Percentiles rank a stretch among this genome's conserved stretches.
phyloP scores from a whole-genome alignment of 2,113 vertebrate species.

The Neotragus pygmaeus region DNA sequence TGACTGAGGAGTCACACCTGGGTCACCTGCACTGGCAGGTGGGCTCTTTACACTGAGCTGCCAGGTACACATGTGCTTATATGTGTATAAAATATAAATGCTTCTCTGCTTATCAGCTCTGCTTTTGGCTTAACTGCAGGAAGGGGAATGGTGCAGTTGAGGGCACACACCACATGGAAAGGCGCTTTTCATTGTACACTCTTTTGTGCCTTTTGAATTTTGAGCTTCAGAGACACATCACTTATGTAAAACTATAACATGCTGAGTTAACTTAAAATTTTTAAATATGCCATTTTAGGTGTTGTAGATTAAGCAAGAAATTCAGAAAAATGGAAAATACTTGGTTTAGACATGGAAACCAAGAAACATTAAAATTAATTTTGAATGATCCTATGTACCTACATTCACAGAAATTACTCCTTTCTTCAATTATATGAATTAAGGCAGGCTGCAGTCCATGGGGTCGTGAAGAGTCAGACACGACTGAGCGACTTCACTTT shows the following conservation, averaged over 20 bases:
- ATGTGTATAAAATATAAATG: not conserved
- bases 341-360: not conserved
- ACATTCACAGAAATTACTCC: not conserved
- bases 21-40: not conserved
- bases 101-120: not conserved
- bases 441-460: no score
- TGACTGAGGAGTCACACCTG: not conserved
- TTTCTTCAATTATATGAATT: not conserved
- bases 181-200: not conserved
- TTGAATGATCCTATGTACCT: not conserved
- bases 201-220: not conserved
- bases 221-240: not conserved
- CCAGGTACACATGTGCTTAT: not conserved
- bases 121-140: not conserved
- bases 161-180: not conserved
- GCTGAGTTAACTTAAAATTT: not conserved
- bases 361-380: not conserved
- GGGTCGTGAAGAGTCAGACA: no score
- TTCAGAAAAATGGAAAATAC: not conserved
- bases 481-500: no score
- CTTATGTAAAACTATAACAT: not conserved
- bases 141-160: not conserved
- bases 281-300: not conserved
- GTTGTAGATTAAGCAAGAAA: not conserved
- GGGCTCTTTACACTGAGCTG: not conserved